Percentiles rank a stretch among this genome's conserved stretches.
phyloP scores from a whole-genome alignment of 2,797 vertebrate genomes.

The Falco berigora region DNA sequence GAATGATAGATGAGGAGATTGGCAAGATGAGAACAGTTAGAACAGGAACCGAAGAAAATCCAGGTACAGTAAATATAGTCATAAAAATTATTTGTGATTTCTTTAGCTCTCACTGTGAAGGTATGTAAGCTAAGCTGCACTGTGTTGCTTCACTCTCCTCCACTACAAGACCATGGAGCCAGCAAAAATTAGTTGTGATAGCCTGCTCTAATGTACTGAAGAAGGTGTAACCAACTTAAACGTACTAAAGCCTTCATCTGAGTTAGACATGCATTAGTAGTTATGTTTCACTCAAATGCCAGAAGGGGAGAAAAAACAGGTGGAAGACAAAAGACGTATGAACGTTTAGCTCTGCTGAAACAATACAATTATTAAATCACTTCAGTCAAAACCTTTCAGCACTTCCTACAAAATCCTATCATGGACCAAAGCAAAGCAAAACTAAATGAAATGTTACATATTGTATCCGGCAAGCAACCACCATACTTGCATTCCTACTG shows the following conservation, averaged over 20 bases:
- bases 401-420: neutral
- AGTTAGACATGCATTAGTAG: neutral
- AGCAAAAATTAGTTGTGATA: neutral
- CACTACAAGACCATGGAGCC: neutral
- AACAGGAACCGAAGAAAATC: neutral
- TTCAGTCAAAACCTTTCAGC: neutral
- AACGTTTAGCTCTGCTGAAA: neutral
- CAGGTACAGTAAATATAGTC: neutral
- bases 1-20: neutral
- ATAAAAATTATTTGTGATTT: neutral
- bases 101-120: neutral
- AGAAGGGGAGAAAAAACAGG: neutral
- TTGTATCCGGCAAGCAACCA: slow-evolving; percentile 39
- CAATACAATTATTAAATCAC: neutral
- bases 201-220: neutral
- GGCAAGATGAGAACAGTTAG: neutral
- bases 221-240: neutral
- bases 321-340: neutral
- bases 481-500: neutral
- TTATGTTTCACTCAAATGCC: neutral
- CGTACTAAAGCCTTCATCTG: neutral
- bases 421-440: neutral
- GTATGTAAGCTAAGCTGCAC: neutral
- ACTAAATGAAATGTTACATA: neutral
- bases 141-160: neutral